Evolutionary conservation across 92 coral and sea anemone species (phyloP), one percentile per base, ranked within the genome.

Genomic region (Zoanthus gigantus): DNA sequence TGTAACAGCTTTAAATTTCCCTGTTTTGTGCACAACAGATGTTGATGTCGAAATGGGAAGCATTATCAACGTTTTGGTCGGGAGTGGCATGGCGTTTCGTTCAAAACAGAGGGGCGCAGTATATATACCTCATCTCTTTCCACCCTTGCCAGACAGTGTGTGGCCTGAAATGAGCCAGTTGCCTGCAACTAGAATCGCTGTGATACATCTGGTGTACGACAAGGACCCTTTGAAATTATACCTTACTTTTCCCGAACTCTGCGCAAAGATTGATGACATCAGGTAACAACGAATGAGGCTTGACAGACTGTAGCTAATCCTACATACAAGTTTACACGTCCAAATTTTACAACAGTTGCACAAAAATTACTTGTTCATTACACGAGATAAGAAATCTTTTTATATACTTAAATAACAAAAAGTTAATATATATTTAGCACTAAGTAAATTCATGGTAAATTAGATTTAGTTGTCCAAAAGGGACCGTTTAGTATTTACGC

Each of bases 201-300:
- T 77, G 57, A n/a, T 45, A 77, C 23, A 53, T 17, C 67, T 77
- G 46, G 56, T 77, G 10, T 77, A 77, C 50, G 56, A 77, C 82
- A 67, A 77, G 56, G 67, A 77, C 23, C 65, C 48, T 53, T 9
- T 77, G 82, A 8, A 29, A 67, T 31, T 77, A 28, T 77, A 50
- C 46, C 28, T 45, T 15, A 77, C 45, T 13, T 77, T 77, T 56
- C 82, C 82, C 2, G 47, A 53, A 16, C 45, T 77, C 68, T 77
- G 82, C 56, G 66, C 68, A 45, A 53, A 77, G 82, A 77, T 77
- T 30, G 69, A 46, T 9, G 9, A 77, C 15, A 77, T 23, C 9
- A 77, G 82, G 82, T 77, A 50, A 52, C 4, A 48, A 75, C 56
- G 32, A 10, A 65, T n/a, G 32, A n/a, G 7, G 6, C 15, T 56